Evolutionary conservation across 2,113 vertebrate species (phyloP).

Genomic region (Anhinga anhinga): DNA sequence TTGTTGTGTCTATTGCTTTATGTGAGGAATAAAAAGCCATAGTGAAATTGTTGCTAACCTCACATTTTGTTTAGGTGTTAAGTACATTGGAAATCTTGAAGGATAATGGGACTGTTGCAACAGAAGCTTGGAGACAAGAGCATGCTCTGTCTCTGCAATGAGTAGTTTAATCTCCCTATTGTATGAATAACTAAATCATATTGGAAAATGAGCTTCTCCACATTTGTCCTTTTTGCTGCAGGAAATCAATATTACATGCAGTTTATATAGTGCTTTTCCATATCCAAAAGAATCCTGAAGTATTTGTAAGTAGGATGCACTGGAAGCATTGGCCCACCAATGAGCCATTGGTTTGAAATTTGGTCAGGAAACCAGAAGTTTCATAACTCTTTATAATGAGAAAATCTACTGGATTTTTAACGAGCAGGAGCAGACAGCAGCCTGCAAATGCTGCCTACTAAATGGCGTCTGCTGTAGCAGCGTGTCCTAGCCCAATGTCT

Average conservation of each 20-base stretch:
- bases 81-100: not conserved
- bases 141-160: not conserved
- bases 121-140: not conserved
- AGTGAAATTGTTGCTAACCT: not conserved
- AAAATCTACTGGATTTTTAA: not conserved
- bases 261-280: not conserved
- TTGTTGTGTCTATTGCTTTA: not conserved
- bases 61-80: not conserved
- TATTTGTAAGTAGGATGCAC: not conserved
- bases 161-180: not conserved
- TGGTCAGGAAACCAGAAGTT: not conserved
- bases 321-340: not conserved
- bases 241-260: not conserved
- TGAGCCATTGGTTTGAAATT: not conserved
- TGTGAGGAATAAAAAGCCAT: not conserved
- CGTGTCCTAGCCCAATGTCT: not conserved
- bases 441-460: not conserved
- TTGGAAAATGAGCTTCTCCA: not conserved
- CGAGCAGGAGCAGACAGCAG: not conserved
- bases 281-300: not conserved
- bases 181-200: not conserved
- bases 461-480: not conserved
- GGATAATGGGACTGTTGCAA: not conserved
- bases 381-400: not conserved
- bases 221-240: not conserved